Conservation (phyloP, 2,113 vertebrate species). For the Falco punctatus region DNA sequence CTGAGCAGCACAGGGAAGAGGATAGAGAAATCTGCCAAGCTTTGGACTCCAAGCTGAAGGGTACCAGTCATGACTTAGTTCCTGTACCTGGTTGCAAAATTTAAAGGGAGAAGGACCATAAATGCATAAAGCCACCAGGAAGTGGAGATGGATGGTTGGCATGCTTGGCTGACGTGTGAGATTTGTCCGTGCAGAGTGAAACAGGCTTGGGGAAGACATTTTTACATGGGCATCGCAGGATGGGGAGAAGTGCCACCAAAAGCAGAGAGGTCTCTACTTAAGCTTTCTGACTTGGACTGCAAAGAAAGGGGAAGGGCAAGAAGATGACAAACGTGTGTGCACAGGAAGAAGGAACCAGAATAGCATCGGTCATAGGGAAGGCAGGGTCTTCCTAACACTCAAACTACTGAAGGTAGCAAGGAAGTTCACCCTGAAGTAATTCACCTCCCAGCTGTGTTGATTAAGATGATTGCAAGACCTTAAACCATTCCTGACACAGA, state of each 20-base stretch:
- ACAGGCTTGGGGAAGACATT: background rate
- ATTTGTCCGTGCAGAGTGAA: background rate
- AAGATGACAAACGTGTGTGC: background rate
- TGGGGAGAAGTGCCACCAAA: background rate
- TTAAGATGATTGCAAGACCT: background rate
- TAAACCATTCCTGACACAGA: background rate
- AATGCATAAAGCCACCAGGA: background rate
- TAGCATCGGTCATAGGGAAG: background rate
- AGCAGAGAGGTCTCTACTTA: background rate
- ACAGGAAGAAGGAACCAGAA: background rate
- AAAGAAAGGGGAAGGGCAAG: background rate
- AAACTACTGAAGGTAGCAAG: background rate
- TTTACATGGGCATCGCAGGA: background rate
- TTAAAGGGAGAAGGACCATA: background rate
- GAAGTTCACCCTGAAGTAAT: background rate
- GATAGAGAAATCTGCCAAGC: background rate
- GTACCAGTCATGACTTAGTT: background rate
- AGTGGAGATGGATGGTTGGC: background rate
- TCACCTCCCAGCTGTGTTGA: background rate
- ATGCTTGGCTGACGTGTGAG: background rate
- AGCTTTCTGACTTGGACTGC: background rate
- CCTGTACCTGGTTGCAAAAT: background rate
- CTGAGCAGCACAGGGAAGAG: background rate
- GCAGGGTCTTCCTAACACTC: background rate
- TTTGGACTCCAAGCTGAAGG: background rate